Evolutionary conservation across 2,797 vertebrate genomes (phyloP), one percentile per base, ranked within the genome.

Genomic region (Danio jaintianensis): DNA sequence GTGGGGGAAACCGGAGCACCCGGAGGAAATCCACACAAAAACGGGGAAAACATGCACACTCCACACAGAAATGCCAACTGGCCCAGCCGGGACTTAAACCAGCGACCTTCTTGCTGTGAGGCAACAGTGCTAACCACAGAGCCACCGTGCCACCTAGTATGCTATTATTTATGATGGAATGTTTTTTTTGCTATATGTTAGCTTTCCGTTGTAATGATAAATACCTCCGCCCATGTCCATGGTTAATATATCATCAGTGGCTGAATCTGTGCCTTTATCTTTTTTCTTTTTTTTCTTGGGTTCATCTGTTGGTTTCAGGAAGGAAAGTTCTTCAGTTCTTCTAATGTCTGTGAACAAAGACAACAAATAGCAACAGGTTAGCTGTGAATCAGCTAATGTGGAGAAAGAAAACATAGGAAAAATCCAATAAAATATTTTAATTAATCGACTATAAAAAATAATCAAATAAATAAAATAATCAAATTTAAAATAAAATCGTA

Each of bases 211-310:
- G 29, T 29, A 52, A 11, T 11, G 48, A 91, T 91, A 89, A 90
- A 94, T 87, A 81, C 91, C 92, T 85, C 93, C 96, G 36, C 95
- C 86, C 64, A 91, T 84, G 69, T 96, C 95, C 56, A 98, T 90
- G 89, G 95, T 94, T 89, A 98, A 92, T 83, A 98, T 81, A 67
- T 99, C 96, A 59, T 98, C 95, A 58, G 90, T 86, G 29, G 86
- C 5, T 1, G 89, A 73, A 42, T 94, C 91, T n/a, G 94, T 95
- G 80, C 86, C 91, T 79, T 94, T 98, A 12, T 97, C 96, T 92
- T 96, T 99, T 90, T 95, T 99, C 89, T 97, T 98, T 89, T 96
- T 98, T 90, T 96, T 98, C 90, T 95, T 97, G 48, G 90, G 89
- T 69, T 96, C 96, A 80, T 93, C 94, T 8, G 93, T 88, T 62